Percentiles rank a stretch among this genome's conserved stretches.
These are phyloP conservation scores for Lytechinus pictus DNA, from an alignment of 35 echinoderm and acorn worm species.

Conservation along the genomic window DNA sequence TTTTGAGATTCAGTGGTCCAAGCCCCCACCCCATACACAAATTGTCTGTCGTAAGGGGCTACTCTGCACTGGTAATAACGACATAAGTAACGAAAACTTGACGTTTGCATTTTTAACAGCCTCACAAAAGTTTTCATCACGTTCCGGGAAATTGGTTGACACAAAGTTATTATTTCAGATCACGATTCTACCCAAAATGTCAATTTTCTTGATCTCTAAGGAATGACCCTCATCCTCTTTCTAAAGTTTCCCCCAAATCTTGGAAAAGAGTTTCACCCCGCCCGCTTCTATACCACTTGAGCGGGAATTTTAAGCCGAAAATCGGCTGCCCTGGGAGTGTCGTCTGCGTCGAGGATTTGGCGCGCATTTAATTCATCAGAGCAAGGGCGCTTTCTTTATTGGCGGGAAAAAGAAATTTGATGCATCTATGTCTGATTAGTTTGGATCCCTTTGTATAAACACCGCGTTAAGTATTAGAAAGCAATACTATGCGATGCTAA, in stretches of 20 bases:
- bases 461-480: conserved; percentile 17
- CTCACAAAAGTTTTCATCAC: not conserved
- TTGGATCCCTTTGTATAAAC: not conserved
- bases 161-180: not conserved
- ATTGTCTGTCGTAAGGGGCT: too few relatives aligned
- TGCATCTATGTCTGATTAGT: conserved; percentile 24
- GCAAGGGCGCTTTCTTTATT: not conserved
- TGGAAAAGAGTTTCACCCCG: not conserved
- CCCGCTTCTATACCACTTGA: not conserved
- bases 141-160: not conserved
- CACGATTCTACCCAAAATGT: not conserved
- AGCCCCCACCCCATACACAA: too few relatives aligned
- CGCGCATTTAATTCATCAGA: not conserved
- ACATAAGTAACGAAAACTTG: too few relatives aligned
- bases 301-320: conserved; percentile 21
- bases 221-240: not conserved
- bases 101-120: too few relatives aligned
- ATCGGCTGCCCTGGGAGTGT: not conserved
- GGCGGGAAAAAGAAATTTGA: conserved; percentile 32
- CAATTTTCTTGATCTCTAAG: conserved; percentile 1
- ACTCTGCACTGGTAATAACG: too few relatives aligned
- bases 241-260: not conserved
- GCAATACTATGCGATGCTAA: not conserved
- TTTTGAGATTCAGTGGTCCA: too few relatives aligned
- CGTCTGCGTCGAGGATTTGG: conserved; percentile 28